A percentile compares a stretch with the other conserved stretches of the same genome.
Evolutionary conservation across 2,888 invertebrate genomes (phyloP).

Genomic region (Xestia ashworthii): DNA sequence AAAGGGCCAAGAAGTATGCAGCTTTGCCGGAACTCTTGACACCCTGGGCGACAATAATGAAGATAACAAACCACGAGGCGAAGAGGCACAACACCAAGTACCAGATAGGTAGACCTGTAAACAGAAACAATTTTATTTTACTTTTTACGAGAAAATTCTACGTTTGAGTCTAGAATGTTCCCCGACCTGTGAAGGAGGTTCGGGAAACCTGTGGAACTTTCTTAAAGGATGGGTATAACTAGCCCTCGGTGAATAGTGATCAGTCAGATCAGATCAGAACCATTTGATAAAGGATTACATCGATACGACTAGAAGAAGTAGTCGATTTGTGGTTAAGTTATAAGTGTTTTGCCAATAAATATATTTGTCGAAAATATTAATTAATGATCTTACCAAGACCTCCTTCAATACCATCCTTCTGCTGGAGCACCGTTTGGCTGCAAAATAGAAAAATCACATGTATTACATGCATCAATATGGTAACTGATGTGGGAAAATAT

Average conservation of each 20-base stretch:
- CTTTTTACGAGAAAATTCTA: too few species aligned
- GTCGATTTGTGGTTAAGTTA: too few species aligned
- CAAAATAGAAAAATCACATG: slow-evolving; percentile 54
- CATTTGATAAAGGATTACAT: too few species aligned
- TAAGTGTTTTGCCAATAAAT: too few species aligned
- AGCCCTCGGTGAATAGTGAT: too few species aligned
- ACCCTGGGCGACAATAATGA: slow-evolving; percentile 93
- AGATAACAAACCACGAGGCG: slow-evolving; percentile 93
- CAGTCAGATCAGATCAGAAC: too few species aligned
- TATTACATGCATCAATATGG: not conserved
- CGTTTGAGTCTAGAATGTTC: too few species aligned
- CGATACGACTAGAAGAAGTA: too few species aligned
- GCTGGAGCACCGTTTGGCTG: slow-evolving; percentile 83
- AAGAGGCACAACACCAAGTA: slow-evolving; percentile 92
- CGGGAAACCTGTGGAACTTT: too few species aligned
- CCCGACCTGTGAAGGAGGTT: too few species aligned
- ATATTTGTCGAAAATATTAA: not conserved
- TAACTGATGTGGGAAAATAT: not conserved
- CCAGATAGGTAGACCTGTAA: slow-evolving; percentile 92
- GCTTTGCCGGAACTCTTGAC: slow-evolving; percentile 95
- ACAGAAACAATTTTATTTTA: not conserved
- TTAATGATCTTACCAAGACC: slow-evolving; percentile 79
- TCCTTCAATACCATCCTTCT: slow-evolving; percentile 82
- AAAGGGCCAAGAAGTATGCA: slow-evolving; percentile 97
- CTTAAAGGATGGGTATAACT: too few species aligned